Evolutionary conservation across 2,888 invertebrate species (phyloP).

Genomic region (Barypeithes pellucidus): DNA sequence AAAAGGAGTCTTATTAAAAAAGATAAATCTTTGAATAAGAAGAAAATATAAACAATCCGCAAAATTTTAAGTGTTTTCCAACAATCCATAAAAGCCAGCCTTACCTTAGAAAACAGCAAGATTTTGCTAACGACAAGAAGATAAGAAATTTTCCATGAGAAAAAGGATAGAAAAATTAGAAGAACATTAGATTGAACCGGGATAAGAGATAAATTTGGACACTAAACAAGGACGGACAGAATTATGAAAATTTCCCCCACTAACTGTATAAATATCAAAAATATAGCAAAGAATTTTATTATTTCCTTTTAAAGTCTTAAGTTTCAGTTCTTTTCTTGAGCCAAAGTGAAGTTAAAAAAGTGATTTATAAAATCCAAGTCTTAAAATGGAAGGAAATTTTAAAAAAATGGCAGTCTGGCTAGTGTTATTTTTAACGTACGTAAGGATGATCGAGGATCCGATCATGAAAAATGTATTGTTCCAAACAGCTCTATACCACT

Average conservation of each 20-base stretch:
- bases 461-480: background rate
- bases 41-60: background rate
- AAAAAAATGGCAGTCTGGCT: background rate
- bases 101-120: background rate
- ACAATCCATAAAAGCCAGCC: background rate
- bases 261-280: background rate
- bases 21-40: background rate
- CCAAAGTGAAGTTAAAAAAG: background rate
- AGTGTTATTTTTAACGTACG: background rate
- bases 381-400: background rate
- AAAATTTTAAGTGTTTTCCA: background rate
- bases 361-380: background rate
- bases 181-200: background rate
- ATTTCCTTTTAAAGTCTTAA: background rate
- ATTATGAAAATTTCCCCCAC: too few relatives aligned
- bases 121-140: background rate
- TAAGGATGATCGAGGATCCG: background rate
- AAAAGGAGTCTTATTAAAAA: too few relatives aligned
- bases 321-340: background rate
- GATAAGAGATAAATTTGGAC: background rate
- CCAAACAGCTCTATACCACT: background rate
- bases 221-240: background rate
- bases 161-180: background rate
- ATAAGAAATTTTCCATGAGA: background rate
- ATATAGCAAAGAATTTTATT: background rate